A percentile compares a stretch with the other conserved stretches of the same genome.
These are phyloP conservation scores for Petrocephalus microphthalmus DNA, from an alignment of 2,113 vertebrate species.

Conservation along the genomic window DNA sequence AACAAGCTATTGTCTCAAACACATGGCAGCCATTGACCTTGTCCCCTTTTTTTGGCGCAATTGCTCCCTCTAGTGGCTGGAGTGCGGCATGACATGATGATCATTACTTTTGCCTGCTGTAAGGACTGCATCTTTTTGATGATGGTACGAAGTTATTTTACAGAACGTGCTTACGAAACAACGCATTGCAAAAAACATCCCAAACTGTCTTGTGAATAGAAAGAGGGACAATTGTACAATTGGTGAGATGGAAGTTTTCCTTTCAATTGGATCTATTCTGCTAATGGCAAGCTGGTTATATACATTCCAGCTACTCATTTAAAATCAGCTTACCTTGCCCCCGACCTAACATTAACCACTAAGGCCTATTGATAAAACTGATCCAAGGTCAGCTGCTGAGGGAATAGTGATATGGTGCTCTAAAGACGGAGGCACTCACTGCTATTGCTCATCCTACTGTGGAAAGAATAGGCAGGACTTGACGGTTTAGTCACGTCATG, in stretches of 20 bases:
- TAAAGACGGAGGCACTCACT: conserved; percentile 40
- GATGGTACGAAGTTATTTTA: background rate
- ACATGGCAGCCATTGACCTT: background rate
- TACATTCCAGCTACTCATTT: background rate
- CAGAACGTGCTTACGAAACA: background rate
- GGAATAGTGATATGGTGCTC: background rate
- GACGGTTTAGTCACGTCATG: conserved; percentile 74
- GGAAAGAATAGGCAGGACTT: conserved; percentile 72
- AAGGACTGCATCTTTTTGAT: background rate
- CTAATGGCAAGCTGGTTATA: background rate
- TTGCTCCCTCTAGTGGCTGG: conserved; percentile 10
- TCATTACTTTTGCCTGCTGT: background rate
- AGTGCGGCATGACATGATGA: background rate
- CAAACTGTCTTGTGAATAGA: background rate
- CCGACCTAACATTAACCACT: background rate
- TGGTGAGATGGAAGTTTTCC: background rate
- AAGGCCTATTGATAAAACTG: background rate
- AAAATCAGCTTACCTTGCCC: background rate
- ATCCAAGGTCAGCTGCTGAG: background rate
- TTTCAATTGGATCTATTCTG: background rate
- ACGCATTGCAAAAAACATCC: background rate
- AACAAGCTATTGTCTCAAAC: background rate
- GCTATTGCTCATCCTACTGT: conserved; percentile 59
- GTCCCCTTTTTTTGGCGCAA: background rate
- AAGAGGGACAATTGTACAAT: background rate